Conservation (phyloP, 1,140 invertebrate genomes). For the Lycorma delicatula region DNA sequence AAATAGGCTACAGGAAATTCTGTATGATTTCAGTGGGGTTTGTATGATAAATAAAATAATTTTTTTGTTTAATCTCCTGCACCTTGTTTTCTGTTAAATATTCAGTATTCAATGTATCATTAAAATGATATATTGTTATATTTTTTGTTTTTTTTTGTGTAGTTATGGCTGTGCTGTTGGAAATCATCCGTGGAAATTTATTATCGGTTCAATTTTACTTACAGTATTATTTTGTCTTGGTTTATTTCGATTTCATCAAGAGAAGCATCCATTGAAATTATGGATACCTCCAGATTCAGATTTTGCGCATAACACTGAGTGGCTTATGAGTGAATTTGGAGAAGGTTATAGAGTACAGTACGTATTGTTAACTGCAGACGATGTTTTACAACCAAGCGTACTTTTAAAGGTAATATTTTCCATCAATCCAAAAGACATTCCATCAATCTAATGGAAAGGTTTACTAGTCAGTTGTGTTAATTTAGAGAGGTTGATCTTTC, state of each 20-base stretch:
- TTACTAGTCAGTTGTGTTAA: too few relatives aligned
- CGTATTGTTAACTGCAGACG: conserved; percentile 51
- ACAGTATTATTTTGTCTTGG: conserved; percentile 45
- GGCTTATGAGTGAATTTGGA: conserved; percentile 58
- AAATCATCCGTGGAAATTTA: conserved; percentile 44
- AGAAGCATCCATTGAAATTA: conserved; percentile 58
- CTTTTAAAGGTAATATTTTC: conserved; percentile 37
- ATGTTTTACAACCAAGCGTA: conserved; percentile 52
- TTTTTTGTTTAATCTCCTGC: too few relatives aligned
- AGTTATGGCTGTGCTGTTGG: conserved; percentile 43
- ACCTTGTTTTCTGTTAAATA: too few relatives aligned
- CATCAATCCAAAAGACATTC: too few relatives aligned
- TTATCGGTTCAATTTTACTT: conserved; percentile 42
- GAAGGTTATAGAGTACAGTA: conserved; percentile 51
- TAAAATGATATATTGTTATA: too few relatives aligned
- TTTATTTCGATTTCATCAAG: conserved; percentile 48
- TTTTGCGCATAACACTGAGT: conserved; percentile 57
- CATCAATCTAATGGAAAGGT: too few relatives aligned
- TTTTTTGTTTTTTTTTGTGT: too few relatives aligned
- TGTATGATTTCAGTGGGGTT: too few relatives aligned
- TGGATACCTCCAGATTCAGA: conserved; percentile 61
- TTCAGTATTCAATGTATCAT: too few relatives aligned
- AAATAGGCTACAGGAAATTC: too few relatives aligned
- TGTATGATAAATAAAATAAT: too few relatives aligned
- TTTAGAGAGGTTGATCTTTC: too few relatives aligned